Evolutionary conservation across 1,140 invertebrate species (phyloP), one percentile per base, ranked within the genome.

Genomic region (Druon quercuslanigerum): DNA sequence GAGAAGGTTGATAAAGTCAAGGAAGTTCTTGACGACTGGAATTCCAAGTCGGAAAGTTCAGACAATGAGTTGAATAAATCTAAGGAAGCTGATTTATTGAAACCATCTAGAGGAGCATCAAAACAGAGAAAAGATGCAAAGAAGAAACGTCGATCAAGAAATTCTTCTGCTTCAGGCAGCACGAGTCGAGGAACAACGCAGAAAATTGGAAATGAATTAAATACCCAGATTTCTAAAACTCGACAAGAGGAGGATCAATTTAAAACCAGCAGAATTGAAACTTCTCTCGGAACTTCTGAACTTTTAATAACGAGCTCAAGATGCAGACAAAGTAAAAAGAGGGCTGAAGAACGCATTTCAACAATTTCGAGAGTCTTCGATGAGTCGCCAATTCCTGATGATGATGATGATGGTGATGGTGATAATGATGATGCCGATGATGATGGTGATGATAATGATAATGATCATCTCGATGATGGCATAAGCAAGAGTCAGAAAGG

Each of bases 11-110:
- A 90, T 16, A 90, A 91, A 71, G 87, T 90, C 0, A 87, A 87
- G 12, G 88, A 91, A n/a, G 90, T 91, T 5, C 25, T 91, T n/a
- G 88, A 91, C 11, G 90, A 91, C 40, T 90, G 90, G 89, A 86
- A 90, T 4, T 89, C 87, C 0, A 87, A 87, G 8, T 90, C 89
- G 1, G 90, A 89, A n/a, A 71, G 73, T 8, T 88, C 87, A 0
- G 83, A 86, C 9, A 33, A 78, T 17, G 73, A 77, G 6, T 50
- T 50, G 11, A 19, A 40, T 25, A 33, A 80, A 33, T 25, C 13
- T 17, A 16, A 73, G 12, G 16, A 51, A 46, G 8, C 11, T 14
- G 9, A 51, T 25, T 54, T 78, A 72, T 40, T 2, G 13, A 60
- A 73, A 73, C 79, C 75, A 20, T 52, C 20, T 0, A 71, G 7